Conservation (phyloP, 2,113 vertebrate genomes). For the Caranx ignobilis region DNA sequence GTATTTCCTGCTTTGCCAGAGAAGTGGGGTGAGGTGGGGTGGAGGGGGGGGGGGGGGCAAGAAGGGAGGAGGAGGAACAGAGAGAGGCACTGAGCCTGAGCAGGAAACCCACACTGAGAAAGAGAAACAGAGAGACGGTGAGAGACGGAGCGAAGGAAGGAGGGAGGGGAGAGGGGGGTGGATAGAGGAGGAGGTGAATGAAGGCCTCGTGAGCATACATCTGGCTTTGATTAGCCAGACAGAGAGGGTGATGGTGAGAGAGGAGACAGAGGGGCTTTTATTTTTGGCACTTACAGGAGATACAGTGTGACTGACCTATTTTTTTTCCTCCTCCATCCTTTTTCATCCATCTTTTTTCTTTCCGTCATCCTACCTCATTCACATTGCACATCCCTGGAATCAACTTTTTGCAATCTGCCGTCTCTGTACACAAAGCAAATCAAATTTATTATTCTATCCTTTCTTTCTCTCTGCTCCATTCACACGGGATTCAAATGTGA, state of each 20-base stretch:
- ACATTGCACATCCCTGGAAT: slow-evolving; percentile 1
- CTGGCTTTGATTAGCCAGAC: slow-evolving; percentile 78
- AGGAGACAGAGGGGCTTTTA: slow-evolving; percentile 62
- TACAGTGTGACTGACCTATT: slow-evolving; percentile 55
- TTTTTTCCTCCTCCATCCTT: slow-evolving; percentile 1
- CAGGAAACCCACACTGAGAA: slow-evolving; percentile 59
- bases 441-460: accelerated
- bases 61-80: slow-evolving; percentile 35
- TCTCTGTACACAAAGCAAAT: background rate
- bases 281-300: slow-evolving; percentile 55
- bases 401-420: background rate
- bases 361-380: background rate
- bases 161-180: background rate
- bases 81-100: slow-evolving; percentile 57
- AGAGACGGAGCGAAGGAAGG: background rate
- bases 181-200: slow-evolving; percentile 22
- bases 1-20: slow-evolving; percentile 77
- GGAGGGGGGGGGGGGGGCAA: background rate
- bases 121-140: slow-evolving; percentile 48
- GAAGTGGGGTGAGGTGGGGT: slow-evolving; percentile 17
- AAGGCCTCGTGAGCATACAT: slow-evolving; percentile 70
- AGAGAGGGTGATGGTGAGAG: slow-evolving; percentile 60
- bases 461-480: background rate
- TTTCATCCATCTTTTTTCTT: background rate
- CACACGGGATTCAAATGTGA: too few relatives aligned